Evolutionary conservation across 1,140 invertebrate species (phyloP).

Genomic region (Mactra quadrangularis): DNA sequence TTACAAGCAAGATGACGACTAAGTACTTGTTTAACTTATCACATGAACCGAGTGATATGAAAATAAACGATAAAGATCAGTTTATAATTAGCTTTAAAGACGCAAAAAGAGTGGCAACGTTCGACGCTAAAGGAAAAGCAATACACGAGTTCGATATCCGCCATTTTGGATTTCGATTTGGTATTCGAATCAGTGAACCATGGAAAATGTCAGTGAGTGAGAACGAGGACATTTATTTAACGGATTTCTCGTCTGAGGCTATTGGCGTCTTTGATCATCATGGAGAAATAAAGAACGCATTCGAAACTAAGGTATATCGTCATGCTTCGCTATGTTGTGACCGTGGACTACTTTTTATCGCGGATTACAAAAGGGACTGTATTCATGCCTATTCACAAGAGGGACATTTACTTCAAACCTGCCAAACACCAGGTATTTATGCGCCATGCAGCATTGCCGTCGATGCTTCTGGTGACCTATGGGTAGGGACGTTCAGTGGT

Average conservation of each 20-base stretch:
- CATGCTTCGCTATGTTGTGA: slow-evolving; percentile 47
- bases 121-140: slow-evolving; percentile 31
- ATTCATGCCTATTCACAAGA: slow-evolving; percentile 42
- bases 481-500: slow-evolving; percentile 43
- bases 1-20: slow-evolving; percentile 9
- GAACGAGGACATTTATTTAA: slow-evolving; percentile 38
- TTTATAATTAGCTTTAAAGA: slow-evolving; percentile 46
- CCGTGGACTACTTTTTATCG: slow-evolving; percentile 54
- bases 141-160: slow-evolving; percentile 43
- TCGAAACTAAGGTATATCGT: slow-evolving; percentile 30
- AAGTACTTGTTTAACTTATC: slow-evolving; percentile 37
- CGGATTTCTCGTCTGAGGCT: slow-evolving; percentile 36
- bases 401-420: slow-evolving; percentile 40
- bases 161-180: slow-evolving; percentile 52
- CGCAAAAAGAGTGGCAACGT: slow-evolving; percentile 33
- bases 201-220: slow-evolving; percentile 41
- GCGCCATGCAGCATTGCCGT: slow-evolving; percentile 52
- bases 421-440: slow-evolving; percentile 30
- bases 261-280: slow-evolving; percentile 45
- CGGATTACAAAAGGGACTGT: slow-evolving; percentile 46
- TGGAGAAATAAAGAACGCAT: slow-evolving; percentile 32
- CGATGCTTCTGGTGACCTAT: slow-evolving; percentile 23
- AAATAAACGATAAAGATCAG: slow-evolving; percentile 25
- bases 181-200: slow-evolving; percentile 33
- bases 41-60: slow-evolving; percentile 53